phyloP scores from a whole-genome alignment of 2,113 vertebrate genomes.

The Poeciliopsis turrubarensis region DNA sequence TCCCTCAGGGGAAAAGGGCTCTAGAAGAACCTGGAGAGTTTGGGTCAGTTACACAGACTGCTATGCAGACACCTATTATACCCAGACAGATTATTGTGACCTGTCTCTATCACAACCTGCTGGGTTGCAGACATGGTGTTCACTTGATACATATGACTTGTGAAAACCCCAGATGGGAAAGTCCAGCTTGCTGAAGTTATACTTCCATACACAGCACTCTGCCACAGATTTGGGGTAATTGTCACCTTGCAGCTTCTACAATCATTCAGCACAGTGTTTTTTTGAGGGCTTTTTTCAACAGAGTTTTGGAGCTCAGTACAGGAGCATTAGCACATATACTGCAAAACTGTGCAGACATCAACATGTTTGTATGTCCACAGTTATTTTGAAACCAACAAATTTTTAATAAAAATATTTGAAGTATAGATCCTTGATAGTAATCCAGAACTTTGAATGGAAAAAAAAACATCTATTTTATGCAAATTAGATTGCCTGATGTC shows the following conservation, averaged over 20 bases:
- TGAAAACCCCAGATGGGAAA: slow-evolving; percentile 53
- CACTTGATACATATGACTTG: slow-evolving; percentile 52
- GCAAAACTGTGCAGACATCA: not conserved
- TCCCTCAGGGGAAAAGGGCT: slow-evolving; percentile 28
- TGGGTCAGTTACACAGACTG: slow-evolving; percentile 45
- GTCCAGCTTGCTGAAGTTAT: slow-evolving; percentile 43
- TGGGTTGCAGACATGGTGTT: slow-evolving; percentile 58
- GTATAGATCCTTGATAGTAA: not conserved
- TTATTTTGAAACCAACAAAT: not conserved
- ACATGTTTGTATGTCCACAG: slow-evolving; percentile 6
- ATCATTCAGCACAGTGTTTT: not conserved
- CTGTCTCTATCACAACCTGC: slow-evolving; percentile 55
- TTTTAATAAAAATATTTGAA: slow-evolving; percentile 6
- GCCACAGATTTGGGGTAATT: slow-evolving; percentile 36
- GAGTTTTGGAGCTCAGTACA: not conserved
- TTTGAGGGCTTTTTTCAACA: not conserved
- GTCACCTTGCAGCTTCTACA: slow-evolving; percentile 25
- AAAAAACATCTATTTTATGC: not conserved
- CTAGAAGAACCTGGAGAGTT: slow-evolving; percentile 35
- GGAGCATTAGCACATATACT: not conserved
- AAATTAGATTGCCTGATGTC: not conserved
- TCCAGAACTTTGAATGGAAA: not conserved
- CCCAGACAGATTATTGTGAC: slow-evolving; percentile 55
- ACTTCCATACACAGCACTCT: slow-evolving; percentile 34
- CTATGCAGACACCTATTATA: slow-evolving; percentile 55